These are phyloP conservation scores for Lutraria lutraria DNA, from an alignment of 2,888 invertebrate species.

Conservation along the genomic window DNA sequence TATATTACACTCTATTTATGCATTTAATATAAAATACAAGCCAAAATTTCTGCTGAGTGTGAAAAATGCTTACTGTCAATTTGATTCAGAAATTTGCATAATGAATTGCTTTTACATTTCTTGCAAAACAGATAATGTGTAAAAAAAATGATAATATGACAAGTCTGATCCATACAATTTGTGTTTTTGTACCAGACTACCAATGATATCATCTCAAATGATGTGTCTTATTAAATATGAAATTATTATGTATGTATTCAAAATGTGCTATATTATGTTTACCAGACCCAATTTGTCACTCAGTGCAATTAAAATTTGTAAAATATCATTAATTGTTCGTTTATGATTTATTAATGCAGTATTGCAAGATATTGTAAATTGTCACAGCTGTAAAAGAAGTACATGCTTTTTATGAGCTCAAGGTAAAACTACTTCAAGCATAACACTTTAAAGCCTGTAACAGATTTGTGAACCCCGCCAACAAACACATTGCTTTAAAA, in stretches of 20 bases:
- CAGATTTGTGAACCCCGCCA: too few relatives aligned
- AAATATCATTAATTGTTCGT: not conserved
- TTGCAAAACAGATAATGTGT: not conserved
- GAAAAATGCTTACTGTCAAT: constrained; percentile 3
- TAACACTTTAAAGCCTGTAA: too few relatives aligned
- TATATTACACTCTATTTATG: too few relatives aligned
- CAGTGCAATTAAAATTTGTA: not conserved
- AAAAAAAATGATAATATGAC: not conserved
- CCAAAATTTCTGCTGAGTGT: not conserved
- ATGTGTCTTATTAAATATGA: not conserved
- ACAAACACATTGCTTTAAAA: too few relatives aligned
- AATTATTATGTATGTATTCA: not conserved
- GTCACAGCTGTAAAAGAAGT: not conserved
- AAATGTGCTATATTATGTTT: not conserved
- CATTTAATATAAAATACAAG: too few relatives aligned
- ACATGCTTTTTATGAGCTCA: too few relatives aligned
- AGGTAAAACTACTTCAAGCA: too few relatives aligned
- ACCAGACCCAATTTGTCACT: not conserved
- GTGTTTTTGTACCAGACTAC: not conserved
- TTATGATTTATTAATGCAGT: not conserved
- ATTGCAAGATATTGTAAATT: not conserved
- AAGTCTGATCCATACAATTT: not conserved
- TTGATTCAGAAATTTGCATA: not conserved
- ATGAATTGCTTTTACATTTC: constrained; percentile 11
- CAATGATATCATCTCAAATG: not conserved